These are phyloP conservation scores for Calliopum simillimum DNA, from an alignment of 2,888 invertebrate genomes.

Conservation along the genomic window DNA sequence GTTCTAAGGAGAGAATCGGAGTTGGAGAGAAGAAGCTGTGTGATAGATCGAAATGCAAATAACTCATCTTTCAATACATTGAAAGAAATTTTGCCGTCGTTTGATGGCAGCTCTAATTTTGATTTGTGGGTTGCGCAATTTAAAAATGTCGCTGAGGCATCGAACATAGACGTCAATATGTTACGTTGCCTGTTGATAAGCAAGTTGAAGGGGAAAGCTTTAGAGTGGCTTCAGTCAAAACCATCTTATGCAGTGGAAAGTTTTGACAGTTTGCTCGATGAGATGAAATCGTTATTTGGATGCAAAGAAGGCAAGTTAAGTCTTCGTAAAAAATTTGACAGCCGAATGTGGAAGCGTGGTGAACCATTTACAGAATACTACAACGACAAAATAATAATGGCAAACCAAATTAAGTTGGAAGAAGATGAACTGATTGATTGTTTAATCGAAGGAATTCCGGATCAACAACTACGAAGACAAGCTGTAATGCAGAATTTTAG, in stretches of 20 bases:
- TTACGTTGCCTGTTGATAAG: slow-evolving; percentile 28
- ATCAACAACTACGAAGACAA: no score
- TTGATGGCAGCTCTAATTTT: slow-evolving; percentile 21
- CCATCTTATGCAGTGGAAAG: slow-evolving; percentile 26
- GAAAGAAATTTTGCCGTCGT: slow-evolving; percentile 31
- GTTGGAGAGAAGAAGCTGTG: neutral
- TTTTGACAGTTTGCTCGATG: neutral
- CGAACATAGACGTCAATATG: slow-evolving; percentile 23
- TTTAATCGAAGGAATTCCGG: no score
- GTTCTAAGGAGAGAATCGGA: neutral
- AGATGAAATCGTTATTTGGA: slow-evolving; percentile 7
- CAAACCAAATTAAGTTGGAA: slow-evolving; percentile 20
- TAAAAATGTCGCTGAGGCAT: slow-evolving; percentile 14
- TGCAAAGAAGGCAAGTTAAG: neutral
- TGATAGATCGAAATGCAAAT: no score
- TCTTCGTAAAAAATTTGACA: neutral
- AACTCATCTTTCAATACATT: neutral
- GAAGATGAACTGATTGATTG: no score
- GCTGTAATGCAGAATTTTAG: no score
- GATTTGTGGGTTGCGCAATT: slow-evolving; percentile 34
- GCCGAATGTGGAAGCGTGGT: neutral
- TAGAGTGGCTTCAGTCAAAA: slow-evolving; percentile 34
- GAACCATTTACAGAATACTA: slow-evolving; percentile 15
- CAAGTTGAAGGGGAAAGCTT: slow-evolving; percentile 37
- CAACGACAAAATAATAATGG: slow-evolving; percentile 16